Evolutionary conservation across 2,797 vertebrate genomes (phyloP).

Genomic region (Nyctibius grandis): DNA sequence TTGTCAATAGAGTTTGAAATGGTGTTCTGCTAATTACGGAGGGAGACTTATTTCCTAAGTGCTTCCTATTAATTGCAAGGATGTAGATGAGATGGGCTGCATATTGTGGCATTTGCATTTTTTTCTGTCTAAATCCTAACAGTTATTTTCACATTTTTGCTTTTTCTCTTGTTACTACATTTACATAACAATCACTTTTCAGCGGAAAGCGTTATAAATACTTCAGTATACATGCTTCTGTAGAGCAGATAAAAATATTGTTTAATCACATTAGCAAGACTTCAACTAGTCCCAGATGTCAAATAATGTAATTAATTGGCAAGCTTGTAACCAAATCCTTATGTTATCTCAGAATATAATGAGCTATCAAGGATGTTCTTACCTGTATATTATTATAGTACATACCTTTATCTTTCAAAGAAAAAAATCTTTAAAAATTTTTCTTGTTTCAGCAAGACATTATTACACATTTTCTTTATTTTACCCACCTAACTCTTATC

Average conservation of each 20-base stretch:
- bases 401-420: background rate
- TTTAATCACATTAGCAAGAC: constrained; percentile 27
- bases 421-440: background rate
- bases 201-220: background rate
- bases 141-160: background rate
- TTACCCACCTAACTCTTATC: background rate
- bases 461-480: background rate
- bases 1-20: background rate
- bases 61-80: constrained; percentile 28
- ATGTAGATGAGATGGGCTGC: background rate
- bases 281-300: constrained; percentile 17
- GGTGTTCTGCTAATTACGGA: constrained; percentile 11
- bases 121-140: background rate
- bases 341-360: background rate
- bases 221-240: background rate
- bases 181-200: background rate
- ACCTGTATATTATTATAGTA: background rate
- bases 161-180: background rate
- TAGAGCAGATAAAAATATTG: background rate
- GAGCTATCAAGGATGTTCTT: background rate
- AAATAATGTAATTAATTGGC: constrained; percentile 32
- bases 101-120: background rate
- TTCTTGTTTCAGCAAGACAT: background rate
- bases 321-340: background rate
- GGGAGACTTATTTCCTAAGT: constrained; percentile 8